These are phyloP conservation scores for Drosophila tristis DNA, from an alignment of 1,140 invertebrate genomes.

Conservation along the genomic window DNA sequence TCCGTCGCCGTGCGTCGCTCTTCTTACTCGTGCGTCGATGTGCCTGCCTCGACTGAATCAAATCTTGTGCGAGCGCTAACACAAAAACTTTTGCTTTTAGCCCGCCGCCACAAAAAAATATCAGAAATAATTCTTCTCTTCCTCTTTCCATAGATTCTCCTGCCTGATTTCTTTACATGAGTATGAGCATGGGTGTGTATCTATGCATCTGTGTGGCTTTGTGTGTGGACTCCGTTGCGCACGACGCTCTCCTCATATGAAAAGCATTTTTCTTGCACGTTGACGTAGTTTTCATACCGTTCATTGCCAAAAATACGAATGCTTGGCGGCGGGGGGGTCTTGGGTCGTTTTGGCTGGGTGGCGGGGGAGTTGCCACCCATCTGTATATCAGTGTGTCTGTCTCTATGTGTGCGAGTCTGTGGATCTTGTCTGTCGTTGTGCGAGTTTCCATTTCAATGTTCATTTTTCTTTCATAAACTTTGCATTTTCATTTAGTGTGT, in stretches of 20 bases:
- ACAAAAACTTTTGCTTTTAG: constrained; percentile 81
- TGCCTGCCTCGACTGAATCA: constrained; percentile 81
- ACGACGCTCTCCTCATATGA: constrained; percentile 76
- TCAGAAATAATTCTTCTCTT: constrained; percentile 56
- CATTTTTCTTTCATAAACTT: constrained; percentile 80
- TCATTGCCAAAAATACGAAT: constrained; percentile 79
- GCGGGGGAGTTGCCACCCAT: constrained; percentile 17
- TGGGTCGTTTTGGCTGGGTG: constrained; percentile 21
- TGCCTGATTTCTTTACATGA: constrained; percentile 27
- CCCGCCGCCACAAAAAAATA: constrained; percentile 40
- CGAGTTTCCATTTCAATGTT: constrained; percentile 80
- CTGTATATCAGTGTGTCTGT: constrained; percentile 25
- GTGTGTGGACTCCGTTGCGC: constrained; percentile 61
- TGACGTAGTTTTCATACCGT: constrained; percentile 80
- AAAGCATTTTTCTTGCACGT: constrained; percentile 62
- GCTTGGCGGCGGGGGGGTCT: constrained; percentile 3
- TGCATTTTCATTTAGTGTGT: constrained; percentile 53
- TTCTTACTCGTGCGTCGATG: constrained; percentile 69
- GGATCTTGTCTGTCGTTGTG: constrained; percentile 53
- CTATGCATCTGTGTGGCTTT: constrained; percentile 1
- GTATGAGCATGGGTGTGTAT: constrained; percentile 1
- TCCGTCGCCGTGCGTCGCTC: background rate
- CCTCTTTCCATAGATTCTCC: constrained; percentile 60
- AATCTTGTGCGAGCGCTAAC: constrained; percentile 79
- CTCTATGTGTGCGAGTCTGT: constrained; percentile 27